Evolutionary conservation across 2,888 invertebrate genomes (phyloP), one percentile per base, ranked within the genome.

Genomic region (Minunthozetes semirufus): DNA sequence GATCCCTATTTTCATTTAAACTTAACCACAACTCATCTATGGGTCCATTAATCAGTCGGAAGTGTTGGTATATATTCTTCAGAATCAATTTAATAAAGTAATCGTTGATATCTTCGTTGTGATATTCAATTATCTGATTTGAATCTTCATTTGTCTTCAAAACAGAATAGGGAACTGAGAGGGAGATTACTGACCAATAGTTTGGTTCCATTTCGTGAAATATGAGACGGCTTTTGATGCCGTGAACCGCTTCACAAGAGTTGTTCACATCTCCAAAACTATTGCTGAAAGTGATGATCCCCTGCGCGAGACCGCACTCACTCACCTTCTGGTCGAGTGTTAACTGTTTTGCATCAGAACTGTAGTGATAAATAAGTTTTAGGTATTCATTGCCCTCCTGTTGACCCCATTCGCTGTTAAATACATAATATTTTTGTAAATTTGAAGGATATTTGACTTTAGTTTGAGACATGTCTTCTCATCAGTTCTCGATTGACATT

Each of bases 1-100:
- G 22, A 38, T 56, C 33, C 22, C 76, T 63, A 59, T 71, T 71
- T 13, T 71, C 9, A 13, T 27, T 50, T n/a, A 38, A 25, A 25
- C 72, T 59, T 17, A 29, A 9, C 50, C 72, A 76, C 9, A 76
- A 27, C 27, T 68, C 33, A 29, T 72, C 33, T 19, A 76, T 61
- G 9, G 75, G 74, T 27, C 76, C 76, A 46, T 76, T 73, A 15
- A 76, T 48, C 4, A 76, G 48, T 25, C 61, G 63, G 53, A 76
- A 76, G 27, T 76, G 29, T 59, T 70, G 22, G 50, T 76, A 76
- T 48, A 76, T 75, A 25, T 75, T 68, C 19, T 72, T 27, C n/a
- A 76, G 27, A 27, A 72, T 70, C 1, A 75, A 48, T 75, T 76
- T 73, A 22, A 76, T 42, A 27, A 76, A 72, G 61, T 59, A 15